phyloP scores from a whole-genome alignment of 2,113 vertebrate species.

The Odontophorus gujanensis region DNA sequence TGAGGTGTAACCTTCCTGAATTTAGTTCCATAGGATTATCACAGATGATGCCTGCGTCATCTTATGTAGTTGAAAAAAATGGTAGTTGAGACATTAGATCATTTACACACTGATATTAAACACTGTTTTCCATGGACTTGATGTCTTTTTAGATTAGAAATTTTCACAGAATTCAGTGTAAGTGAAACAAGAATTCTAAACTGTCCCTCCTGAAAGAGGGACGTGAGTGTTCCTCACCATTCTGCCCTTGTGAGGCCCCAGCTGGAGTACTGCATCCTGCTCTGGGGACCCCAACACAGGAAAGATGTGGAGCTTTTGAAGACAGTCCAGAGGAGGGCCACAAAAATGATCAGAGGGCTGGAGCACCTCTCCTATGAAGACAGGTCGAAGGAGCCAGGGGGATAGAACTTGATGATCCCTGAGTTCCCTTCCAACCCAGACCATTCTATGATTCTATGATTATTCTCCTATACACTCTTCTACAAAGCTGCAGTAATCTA shows the following conservation, averaged over 20 bases:
- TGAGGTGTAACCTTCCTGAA: background rate
- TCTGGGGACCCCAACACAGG: too few relatives aligned
- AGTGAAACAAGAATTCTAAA: background rate
- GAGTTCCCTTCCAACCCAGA: too few relatives aligned
- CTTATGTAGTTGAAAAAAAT: background rate
- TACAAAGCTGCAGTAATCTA: background rate
- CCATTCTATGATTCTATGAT: too few relatives aligned
- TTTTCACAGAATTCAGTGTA: background rate
- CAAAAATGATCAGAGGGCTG: too few relatives aligned
- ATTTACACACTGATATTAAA: background rate
- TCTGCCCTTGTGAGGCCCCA: too few relatives aligned
- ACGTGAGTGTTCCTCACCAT: too few relatives aligned
- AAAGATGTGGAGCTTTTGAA: too few relatives aligned
- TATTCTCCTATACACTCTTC: background rate
- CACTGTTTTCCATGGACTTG: background rate
- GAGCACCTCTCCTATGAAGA: too few relatives aligned
- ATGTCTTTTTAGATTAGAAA: background rate
- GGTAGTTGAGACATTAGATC: background rate
- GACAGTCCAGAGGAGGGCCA: too few relatives aligned
- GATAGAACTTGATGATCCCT: too few relatives aligned
- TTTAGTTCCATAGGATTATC: background rate
- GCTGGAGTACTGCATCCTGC: too few relatives aligned
- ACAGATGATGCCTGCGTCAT: background rate
- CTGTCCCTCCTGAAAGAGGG: background rate
- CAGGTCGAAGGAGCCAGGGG: too few relatives aligned